Evolutionary conservation across 1,140 invertebrate species (phyloP).

Genomic region (Drosophila nigromelanica): DNA sequence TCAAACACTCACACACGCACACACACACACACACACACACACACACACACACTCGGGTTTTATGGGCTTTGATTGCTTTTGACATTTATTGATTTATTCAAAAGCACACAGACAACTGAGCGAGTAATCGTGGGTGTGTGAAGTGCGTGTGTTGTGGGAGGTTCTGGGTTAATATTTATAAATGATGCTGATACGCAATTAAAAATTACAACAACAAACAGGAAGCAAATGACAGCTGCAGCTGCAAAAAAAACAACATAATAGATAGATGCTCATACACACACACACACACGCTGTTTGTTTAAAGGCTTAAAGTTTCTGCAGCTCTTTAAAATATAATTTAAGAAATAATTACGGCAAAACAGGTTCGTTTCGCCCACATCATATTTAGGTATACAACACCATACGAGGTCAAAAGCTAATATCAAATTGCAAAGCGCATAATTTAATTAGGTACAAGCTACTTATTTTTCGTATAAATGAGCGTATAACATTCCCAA

Average conservation of each 20-base stretch:
- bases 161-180: conserved; percentile 65
- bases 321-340: conserved; percentile 45
- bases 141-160: conserved; percentile 2
- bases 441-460: too few relatives aligned
- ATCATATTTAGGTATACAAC: background rate
- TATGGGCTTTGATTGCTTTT: conserved; percentile 69
- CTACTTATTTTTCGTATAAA: too few relatives aligned
- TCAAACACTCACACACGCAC: too few relatives aligned
- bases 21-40: conserved; percentile 29
- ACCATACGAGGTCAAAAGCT: too few relatives aligned
- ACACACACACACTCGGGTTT: conserved; percentile 46
- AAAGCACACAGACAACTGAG: conserved; percentile 6
- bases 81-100: conserved; percentile 76
- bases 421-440: too few relatives aligned
- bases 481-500: too few relatives aligned
- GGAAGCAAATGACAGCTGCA: conserved; percentile 55
- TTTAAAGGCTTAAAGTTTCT: background rate
- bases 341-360: background rate
- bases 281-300: background rate
- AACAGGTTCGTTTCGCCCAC: background rate
- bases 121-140: background rate
- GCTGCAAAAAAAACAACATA: conserved; percentile 3
- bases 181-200: conserved; percentile 66
- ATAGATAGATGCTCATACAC: background rate
- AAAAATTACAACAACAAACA: conserved; percentile 64